phyloP scores from a whole-genome alignment of 2,888 invertebrate species.

The Ommatoiulus sabulosus region DNA sequence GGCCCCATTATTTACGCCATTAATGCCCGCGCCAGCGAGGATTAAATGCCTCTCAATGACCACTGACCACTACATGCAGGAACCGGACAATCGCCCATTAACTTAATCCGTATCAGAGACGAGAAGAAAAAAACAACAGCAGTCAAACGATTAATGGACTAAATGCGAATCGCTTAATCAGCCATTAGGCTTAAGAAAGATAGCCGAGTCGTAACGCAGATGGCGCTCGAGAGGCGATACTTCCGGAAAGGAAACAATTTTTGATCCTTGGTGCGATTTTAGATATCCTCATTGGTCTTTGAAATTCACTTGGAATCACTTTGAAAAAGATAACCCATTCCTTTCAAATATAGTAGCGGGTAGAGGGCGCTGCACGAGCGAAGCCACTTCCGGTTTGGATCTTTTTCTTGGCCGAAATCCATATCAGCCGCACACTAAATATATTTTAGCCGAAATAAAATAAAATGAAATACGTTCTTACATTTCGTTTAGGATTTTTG shows the following conservation, averaged over 20 bases:
- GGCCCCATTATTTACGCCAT: slow-evolving; percentile 6
- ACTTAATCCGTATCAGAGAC: background rate
- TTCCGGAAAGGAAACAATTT: too few species aligned
- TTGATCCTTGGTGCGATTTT: too few species aligned
- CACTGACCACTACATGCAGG: background rate
- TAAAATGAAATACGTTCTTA: background rate
- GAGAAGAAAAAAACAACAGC: background rate
- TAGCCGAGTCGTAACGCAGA: background rate
- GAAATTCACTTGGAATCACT: too few species aligned
- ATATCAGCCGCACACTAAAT: background rate
- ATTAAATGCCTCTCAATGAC: slow-evolving; percentile 2
- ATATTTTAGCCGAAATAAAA: slow-evolving; percentile 2
- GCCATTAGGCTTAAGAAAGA: background rate
- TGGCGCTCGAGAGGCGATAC: background rate
- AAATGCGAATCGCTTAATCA: background rate
- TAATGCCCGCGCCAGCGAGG: slow-evolving; percentile 2
- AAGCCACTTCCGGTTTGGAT: background rate
- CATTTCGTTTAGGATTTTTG: background rate
- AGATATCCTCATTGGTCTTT: too few species aligned
- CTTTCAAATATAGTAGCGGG: too few species aligned
- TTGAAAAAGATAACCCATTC: too few species aligned
- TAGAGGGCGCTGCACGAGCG: too few species aligned
- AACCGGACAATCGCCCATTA: background rate
- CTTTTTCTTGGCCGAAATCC: background rate
- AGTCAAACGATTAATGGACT: background rate